Conservation (phyloP, 64 coral and sea anemone genomes). For the Anthopleura sola region DNA sequence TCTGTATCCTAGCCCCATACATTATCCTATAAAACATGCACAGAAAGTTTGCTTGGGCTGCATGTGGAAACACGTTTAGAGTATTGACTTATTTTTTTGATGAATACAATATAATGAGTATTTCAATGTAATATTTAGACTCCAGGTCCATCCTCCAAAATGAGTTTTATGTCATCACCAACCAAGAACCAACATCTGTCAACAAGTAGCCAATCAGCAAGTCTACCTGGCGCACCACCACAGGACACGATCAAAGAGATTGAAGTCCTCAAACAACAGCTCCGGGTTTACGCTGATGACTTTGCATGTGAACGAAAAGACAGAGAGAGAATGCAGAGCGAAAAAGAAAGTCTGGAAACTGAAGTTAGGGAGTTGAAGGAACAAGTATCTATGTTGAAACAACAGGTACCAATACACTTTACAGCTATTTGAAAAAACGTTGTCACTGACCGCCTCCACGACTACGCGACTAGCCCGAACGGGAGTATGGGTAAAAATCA, state of each 20-base stretch:
- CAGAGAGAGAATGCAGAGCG: slow-evolving; percentile 81
- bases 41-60: too few relatives aligned
- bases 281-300: slow-evolving; percentile 89
- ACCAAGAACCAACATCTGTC: not conserved
- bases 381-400: slow-evolving; percentile 48
- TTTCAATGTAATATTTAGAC: not conserved
- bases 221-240: slow-evolving; percentile 2
- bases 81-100: too few relatives aligned
- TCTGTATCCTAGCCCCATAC: too few relatives aligned
- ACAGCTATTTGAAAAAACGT: too few relatives aligned
- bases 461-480: too few relatives aligned
- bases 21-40: too few relatives aligned
- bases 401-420: slow-evolving; percentile 61
- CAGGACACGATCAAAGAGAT: slow-evolving; percentile 71
- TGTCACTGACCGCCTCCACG: too few relatives aligned
- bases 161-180: not conserved
- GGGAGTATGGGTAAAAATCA: too few relatives aligned
- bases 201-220: not conserved
- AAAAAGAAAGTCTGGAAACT: slow-evolving; percentile 70
- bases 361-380: slow-evolving; percentile 62
- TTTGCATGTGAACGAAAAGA: slow-evolving; percentile 76
- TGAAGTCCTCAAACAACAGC: slow-evolving; percentile 90
- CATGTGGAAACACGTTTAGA: too few relatives aligned
- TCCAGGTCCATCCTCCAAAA: not conserved
- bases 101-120: too few relatives aligned